These are phyloP conservation scores for Strigamia maritima DNA, from an alignment of 2,888 invertebrate species.

Conservation along the genomic window DNA sequence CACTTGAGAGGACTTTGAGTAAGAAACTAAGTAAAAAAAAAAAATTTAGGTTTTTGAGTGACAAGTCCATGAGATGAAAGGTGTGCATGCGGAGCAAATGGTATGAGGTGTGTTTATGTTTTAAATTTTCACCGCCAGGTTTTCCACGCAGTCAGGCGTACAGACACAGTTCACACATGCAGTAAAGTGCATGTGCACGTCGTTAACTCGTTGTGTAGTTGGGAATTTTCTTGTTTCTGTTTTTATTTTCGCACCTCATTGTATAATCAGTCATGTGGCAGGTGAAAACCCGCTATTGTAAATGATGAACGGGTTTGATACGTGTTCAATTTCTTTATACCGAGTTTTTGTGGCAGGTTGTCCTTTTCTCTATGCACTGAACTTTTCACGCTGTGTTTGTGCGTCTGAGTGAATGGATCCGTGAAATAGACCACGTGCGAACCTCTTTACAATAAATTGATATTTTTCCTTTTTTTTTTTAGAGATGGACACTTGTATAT, in stretches of 20 bases:
- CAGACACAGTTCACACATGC: not conserved
- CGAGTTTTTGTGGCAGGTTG: not conserved
- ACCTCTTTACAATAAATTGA: not conserved
- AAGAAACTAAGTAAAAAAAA: not conserved
- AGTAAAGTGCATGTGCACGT: conserved; percentile 4
- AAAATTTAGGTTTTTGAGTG: not conserved
- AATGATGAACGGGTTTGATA: not conserved
- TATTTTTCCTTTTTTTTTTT: not conserved
- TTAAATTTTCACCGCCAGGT: not conserved
- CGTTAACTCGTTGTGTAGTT: conserved; percentile 4
- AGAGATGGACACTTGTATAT: not conserved
- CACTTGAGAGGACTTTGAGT: not conserved
- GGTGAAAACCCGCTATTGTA: not conserved
- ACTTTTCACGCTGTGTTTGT: not conserved
- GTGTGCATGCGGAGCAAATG: not conserved
- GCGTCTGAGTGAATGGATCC: not conserved
- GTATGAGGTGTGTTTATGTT: conserved; percentile 4
- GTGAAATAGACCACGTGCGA: not conserved
- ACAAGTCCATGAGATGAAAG: not conserved
- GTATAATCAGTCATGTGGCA: conserved; percentile 4
- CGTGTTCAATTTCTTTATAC: not conserved
- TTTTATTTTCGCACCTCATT: conserved; percentile 4
- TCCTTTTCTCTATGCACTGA: not conserved
- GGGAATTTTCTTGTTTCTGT: not conserved
- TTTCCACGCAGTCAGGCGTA: not conserved